Conservation (phyloP, 2,113 vertebrate genomes). For the Cichladusa arquata region DNA sequence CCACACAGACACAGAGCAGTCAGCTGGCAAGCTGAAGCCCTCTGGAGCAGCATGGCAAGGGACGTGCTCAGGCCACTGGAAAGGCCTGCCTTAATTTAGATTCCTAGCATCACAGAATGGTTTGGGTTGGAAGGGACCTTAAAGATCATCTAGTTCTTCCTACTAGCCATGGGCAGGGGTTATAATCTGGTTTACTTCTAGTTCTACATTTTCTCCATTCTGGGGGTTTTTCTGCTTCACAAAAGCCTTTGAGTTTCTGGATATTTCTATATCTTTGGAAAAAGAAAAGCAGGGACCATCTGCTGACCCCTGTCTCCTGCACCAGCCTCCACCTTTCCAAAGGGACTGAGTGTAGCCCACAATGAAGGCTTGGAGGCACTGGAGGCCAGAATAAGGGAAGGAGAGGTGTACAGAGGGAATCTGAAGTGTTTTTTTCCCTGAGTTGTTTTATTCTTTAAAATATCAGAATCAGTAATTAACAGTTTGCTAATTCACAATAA, state of each 20-base stretch:
- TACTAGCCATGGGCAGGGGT: neutral
- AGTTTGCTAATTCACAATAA: neutral
- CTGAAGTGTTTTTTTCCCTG: neutral
- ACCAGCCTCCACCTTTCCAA: neutral
- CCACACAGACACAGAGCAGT: neutral
- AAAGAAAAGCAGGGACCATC: neutral
- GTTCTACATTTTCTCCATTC: neutral
- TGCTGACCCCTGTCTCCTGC: neutral
- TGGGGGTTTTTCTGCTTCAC: neutral
- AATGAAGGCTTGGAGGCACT: neutral
- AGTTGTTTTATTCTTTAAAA: neutral
- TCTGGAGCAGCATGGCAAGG: fast-evolving
- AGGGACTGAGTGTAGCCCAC: neutral
- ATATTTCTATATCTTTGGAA: neutral
- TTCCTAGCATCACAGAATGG: neutral
- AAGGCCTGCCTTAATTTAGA: neutral
- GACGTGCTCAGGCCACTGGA: fast-evolving
- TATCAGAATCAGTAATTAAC: neutral
- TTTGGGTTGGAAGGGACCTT: neutral
- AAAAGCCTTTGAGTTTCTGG: neutral
- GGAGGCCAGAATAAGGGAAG: neutral
- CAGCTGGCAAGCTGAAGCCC: neutral
- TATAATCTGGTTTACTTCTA: neutral
- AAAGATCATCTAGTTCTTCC: neutral
- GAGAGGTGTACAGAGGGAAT: neutral